A percentile compares a stretch with the other conserved stretches of the same genome.
These are phyloP conservation scores for Heliocidaris erythrogramma DNA, from an alignment of 35 echinoderm and acorn worm genomes.

Conservation along the genomic window DNA sequence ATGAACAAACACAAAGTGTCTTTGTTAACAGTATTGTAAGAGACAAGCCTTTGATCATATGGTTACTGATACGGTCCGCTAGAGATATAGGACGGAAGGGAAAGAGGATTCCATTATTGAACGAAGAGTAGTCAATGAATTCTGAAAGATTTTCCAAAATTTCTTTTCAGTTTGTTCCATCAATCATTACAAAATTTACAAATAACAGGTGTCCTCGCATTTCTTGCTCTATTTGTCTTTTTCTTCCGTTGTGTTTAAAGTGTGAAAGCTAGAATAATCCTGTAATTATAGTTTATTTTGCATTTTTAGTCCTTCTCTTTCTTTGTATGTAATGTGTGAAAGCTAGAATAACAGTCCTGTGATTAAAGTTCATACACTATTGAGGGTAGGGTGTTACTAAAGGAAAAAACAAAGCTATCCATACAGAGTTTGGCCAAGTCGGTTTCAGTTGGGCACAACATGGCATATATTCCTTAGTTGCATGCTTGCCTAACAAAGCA, in stretches of 20 bases:
- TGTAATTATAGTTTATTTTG: background rate
- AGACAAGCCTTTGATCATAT: background rate
- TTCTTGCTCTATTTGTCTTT: background rate
- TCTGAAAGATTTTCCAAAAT: background rate
- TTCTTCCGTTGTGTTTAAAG: too few species aligned
- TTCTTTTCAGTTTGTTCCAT: background rate
- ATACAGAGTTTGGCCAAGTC: too few species aligned
- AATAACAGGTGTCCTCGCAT: background rate
- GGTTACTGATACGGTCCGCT: background rate
- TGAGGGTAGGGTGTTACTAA: background rate
- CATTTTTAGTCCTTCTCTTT: background rate
- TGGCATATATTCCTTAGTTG: too few species aligned
- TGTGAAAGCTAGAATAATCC: too few species aligned
- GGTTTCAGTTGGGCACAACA: too few species aligned
- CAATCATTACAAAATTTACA: background rate
- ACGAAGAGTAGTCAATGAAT: background rate
- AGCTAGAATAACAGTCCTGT: background rate
- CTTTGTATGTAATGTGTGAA: background rate
- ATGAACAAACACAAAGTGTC: background rate
- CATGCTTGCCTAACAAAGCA: too few species aligned
- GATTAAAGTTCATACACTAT: too few species aligned
- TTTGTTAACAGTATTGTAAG: constrained; percentile 3
- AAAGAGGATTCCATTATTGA: background rate
- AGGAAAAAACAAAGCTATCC: too few species aligned
- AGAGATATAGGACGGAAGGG: background rate